Percentiles rank a stretch among this genome's conserved stretches.
Evolutionary conservation across 2,888 invertebrate species (phyloP).

Genomic region (Sesia bembeciformis): DNA sequence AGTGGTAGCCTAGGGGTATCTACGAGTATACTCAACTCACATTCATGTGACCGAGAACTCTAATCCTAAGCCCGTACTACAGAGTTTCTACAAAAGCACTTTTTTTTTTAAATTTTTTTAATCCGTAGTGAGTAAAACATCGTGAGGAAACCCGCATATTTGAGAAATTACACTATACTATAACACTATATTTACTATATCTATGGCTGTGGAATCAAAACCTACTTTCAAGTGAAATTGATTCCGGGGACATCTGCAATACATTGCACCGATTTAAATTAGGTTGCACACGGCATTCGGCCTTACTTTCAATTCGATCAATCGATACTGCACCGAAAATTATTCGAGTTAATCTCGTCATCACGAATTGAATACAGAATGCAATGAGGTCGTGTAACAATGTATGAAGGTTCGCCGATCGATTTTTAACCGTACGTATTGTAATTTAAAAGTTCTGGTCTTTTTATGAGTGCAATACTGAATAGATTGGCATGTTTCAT

Average conservation of each 20-base stretch:
- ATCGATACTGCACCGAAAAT: conserved; percentile 3
- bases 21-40: too few species aligned
- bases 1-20: neutral
- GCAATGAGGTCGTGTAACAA: too few species aligned
- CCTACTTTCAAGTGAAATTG: neutral
- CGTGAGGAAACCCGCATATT: neutral
- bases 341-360: conserved; percentile 35
- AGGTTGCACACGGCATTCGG: conserved; percentile 9
- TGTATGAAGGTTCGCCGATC: too few species aligned
- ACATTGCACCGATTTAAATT: neutral
- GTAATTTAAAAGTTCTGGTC: too few species aligned
- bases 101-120: too few species aligned
- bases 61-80: conserved; percentile 15
- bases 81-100: neutral
- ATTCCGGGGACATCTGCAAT: neutral
- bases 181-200: too few species aligned
- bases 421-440: too few species aligned
- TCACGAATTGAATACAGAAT: conserved; percentile 31
- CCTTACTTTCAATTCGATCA: conserved; percentile 24
- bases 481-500: too few species aligned
- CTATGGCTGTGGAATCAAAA: too few species aligned
- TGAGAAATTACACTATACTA: conserved; percentile 13
- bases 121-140: too few species aligned
- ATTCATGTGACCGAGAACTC: too few species aligned
- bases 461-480: too few species aligned